Evolutionary conservation across 2,797 vertebrate species (phyloP), one percentile per base, ranked within the genome.

Genomic region (Chromis chromis): DNA sequence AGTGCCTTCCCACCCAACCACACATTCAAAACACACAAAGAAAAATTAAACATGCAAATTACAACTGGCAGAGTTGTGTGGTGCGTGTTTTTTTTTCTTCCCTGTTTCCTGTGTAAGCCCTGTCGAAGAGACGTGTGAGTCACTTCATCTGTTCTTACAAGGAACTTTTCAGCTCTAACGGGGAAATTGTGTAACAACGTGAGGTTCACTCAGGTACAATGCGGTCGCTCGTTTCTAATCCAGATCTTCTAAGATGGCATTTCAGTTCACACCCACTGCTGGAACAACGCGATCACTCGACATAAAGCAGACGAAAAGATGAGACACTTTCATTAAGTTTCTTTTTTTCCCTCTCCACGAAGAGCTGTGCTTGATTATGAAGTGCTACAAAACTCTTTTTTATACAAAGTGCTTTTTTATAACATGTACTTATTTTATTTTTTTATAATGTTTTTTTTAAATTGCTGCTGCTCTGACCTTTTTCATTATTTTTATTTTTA

Each of bases 131-230:
- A 84, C 8, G 2, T 63, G 79, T 88, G 88, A 91, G 80, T 90
- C 86, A 91, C 88, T 31, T 59, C 25, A 50, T 50, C 62, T 78
- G 65, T 58, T 78, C 62, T 86, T 82, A 84, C 81, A 40, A 72
- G 65, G 74, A 92, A 84, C 61, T 76, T 14, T 25, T 0, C 50
- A 53, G 58, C 22, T 52, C 1, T 54, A 68, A 56, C 0, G 44
- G 54, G 87, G 88, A 92, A 92, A 91, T 2, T 62, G 74, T 78
- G 71, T 46, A 70, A 86, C 79, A 80, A 42, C 65, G 48, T 3
- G 13, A 46, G 53, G 65, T 64, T 71, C 58, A 21, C 54, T 70
- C 67, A 75, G 72, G 65, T 78, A 56, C 19, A 48, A 25, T 53
- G 84, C 3, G 67, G 86, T 85, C 42, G 68, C 55, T 77, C 0